Evolutionary conservation across 1,140 invertebrate species (phyloP).

Genomic region (Brachionus rubens): DNA sequence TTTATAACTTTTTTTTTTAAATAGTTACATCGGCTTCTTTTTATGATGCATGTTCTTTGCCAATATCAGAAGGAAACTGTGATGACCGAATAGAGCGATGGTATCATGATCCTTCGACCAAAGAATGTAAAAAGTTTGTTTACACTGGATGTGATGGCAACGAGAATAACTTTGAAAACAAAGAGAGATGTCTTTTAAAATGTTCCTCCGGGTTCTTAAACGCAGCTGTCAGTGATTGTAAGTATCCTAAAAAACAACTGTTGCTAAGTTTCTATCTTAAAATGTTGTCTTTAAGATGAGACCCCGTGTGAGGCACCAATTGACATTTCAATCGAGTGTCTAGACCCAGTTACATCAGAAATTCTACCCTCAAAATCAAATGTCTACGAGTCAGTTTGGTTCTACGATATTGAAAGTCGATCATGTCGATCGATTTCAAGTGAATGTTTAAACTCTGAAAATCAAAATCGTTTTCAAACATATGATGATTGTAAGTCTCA

Average conservation of each 20-base stretch:
- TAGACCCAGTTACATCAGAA: not conserved
- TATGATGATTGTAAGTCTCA: slow-evolving; percentile 15
- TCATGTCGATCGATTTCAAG: not conserved
- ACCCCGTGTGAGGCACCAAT: not conserved
- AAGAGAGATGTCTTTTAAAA: slow-evolving; percentile 25
- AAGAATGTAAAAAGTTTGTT: slow-evolving; percentile 88
- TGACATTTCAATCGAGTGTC: not conserved
- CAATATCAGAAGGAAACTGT: slow-evolving; percentile 71
- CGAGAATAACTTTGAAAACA: slow-evolving; percentile 27
- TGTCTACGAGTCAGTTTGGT: not conserved
- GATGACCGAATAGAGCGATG: slow-evolving; percentile 69
- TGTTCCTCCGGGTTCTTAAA: slow-evolving; percentile 17
- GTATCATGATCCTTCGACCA: slow-evolving; percentile 78
- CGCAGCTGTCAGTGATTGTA: not conserved
- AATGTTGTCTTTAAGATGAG: not conserved
- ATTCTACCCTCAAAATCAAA: not conserved
- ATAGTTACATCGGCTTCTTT: too few relatives aligned
- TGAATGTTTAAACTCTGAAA: not conserved
- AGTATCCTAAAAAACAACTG: not conserved
- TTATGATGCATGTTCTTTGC: slow-evolving; percentile 75
- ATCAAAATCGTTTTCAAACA: slow-evolving; percentile 4
- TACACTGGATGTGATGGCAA: slow-evolving; percentile 64
- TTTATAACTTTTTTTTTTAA: too few relatives aligned
- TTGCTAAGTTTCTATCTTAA: too few relatives aligned
- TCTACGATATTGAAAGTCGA: not conserved